A percentile compares a stretch with the other conserved stretches of the same genome.
Evolutionary conservation across 2,113 vertebrate genomes (phyloP).

Genomic region (Osmerus eperlanus): DNA sequence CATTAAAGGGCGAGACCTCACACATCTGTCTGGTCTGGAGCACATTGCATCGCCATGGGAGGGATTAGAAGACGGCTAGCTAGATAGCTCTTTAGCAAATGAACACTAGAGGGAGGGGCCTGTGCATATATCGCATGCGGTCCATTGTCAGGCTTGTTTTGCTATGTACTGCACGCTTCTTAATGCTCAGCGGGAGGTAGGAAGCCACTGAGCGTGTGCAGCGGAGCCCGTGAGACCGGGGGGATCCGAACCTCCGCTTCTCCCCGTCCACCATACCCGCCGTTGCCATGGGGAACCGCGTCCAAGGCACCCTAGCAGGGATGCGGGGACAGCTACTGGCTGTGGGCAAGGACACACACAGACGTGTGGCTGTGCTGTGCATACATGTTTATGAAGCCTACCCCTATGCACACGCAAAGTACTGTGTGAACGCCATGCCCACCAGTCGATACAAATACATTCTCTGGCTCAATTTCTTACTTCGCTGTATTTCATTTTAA

Average conservation of each 20-base stretch:
- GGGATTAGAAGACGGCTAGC: too few species aligned
- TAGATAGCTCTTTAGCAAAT: too few species aligned
- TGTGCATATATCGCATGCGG: too few species aligned
- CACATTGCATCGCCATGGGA: too few species aligned
- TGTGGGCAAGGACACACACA: conserved; percentile 4
- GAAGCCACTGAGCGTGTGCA: too few species aligned
- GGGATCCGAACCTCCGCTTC: background rate
- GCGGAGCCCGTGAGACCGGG: too few species aligned
- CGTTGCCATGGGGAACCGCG: background rate
- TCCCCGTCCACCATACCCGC: background rate
- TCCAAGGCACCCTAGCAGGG: background rate
- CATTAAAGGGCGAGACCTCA: too few species aligned
- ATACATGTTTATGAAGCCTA: background rate
- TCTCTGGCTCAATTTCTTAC: background rate
- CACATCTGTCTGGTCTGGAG: too few species aligned
- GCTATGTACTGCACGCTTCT: too few species aligned
- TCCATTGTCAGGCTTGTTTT: too few species aligned
- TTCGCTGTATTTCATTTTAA: background rate
- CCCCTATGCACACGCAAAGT: background rate
- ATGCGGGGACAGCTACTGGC: background rate
- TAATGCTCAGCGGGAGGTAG: too few species aligned
- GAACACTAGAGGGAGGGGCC: too few species aligned
- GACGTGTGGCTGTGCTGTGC: background rate
- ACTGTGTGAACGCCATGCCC: background rate
- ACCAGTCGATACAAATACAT: background rate